Evolutionary conservation across 2,888 invertebrate species (phyloP).

Genomic region (Spicauda simplicius): DNA sequence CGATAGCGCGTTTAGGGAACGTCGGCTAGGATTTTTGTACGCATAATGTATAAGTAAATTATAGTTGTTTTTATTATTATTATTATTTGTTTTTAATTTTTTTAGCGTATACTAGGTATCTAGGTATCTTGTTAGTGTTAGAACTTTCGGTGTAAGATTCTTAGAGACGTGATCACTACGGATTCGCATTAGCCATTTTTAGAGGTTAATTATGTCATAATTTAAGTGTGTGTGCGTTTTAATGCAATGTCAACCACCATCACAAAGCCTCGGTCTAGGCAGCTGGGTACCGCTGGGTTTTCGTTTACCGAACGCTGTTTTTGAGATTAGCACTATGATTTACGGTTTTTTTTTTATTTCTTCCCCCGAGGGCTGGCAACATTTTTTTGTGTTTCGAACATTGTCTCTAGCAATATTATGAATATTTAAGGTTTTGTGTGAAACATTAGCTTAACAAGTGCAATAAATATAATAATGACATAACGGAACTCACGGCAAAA

Average conservation of each 20-base stretch:
- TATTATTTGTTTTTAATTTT: slow-evolving; percentile 57
- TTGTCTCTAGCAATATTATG: not conserved
- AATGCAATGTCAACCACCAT: slow-evolving; percentile 43
- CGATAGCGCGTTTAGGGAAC: slow-evolving; percentile 65
- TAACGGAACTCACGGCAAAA: not conserved
- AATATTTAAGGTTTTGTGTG: slow-evolving; percentile 17
- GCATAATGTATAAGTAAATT: slow-evolving; percentile 83
- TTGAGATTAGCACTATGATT: slow-evolving; percentile 32
- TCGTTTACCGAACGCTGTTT: slow-evolving; percentile 20
- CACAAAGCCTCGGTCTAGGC: slow-evolving; percentile 47
- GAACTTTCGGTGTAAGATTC: slow-evolving; percentile 59
- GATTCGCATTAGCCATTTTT: slow-evolving; percentile 65
- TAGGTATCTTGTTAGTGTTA: slow-evolving; percentile 66
- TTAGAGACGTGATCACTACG: slow-evolving; percentile 54
- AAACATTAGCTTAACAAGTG: slow-evolving; percentile 13
- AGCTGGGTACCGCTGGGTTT: slow-evolving; percentile 20
- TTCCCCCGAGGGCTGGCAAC: slow-evolving; percentile 7
- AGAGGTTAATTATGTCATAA: slow-evolving; percentile 63
- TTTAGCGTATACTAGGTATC: slow-evolving; percentile 62
- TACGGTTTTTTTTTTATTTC: slow-evolving; percentile 7
- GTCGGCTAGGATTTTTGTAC: slow-evolving; percentile 78
- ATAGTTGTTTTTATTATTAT: slow-evolving; percentile 81
- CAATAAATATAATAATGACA: slow-evolving; percentile 6
- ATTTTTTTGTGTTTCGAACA: not conserved
- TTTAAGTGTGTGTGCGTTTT: slow-evolving; percentile 54